Base-by-base conservation (phyloP, 2,797 vertebrate genomes). In the Microctenopoma steveboyesi region DNA sequence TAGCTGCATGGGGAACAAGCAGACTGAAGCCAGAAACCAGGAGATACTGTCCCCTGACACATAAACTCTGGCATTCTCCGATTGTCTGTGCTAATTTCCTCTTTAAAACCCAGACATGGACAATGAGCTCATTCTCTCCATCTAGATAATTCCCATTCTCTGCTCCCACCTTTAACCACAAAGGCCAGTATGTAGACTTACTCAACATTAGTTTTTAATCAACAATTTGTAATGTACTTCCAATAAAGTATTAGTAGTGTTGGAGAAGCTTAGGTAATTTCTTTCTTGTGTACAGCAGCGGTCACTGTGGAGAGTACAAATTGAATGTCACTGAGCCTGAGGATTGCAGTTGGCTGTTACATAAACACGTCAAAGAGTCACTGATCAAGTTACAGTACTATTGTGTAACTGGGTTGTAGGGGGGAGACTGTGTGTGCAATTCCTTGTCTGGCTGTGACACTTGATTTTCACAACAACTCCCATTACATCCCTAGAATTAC, bases 311-410 rank as follows among this genome's bases (percentile, higher is more conserved):
- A n/a, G 45, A 10, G 58, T 0, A 9, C 46, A 15, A 33, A 15
- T 3, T 42, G 42, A 74, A 64, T 63, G 68, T 81, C 58, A 79
- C 69, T 78, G 72, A 81, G 60, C 74, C 13, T 0, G 3, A 66
- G 69, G 76, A 78, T 71, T 70, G 62, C 25, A 51, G 72, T 64
- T 47, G 64, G 55, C 10, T 72, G 69, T 85, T 84, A 83, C 18
- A 55, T 88, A 86, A 90, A 86, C 55, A 58, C 69, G 74, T 65
- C 54, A 73, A 14, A 82, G 43, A 50, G 55, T 35, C 49, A 45
- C 70, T 47, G 64, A 74, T 88, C 65, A 69, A 66, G 74, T 81
- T 81, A 46, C 77, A 54, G 45, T 8, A 16, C 27, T 54, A 1
- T 91, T 84, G 86, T 71, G 56, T 63, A 88, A 89, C 65, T 2